Percentiles rank a stretch among this genome's conserved stretches.
These are phyloP conservation scores for Platichthys flesus DNA, from an alignment of 2,113 vertebrate genomes.

Conservation along the genomic window DNA sequence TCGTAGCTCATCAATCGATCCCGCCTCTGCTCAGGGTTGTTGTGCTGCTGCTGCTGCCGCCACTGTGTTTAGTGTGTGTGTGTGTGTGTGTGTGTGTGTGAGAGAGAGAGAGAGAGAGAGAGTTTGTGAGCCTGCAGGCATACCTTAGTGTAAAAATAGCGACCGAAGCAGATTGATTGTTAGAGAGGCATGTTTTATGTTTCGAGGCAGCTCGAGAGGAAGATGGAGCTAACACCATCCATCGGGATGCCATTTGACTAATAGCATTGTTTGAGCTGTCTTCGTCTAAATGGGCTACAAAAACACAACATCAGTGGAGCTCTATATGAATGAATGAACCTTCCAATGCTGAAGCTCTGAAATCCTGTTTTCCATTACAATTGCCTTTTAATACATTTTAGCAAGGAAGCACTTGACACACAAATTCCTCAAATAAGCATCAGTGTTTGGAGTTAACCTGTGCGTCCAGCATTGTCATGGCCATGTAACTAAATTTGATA, in stretches of 20 bases:
- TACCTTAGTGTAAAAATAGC: conserved; percentile 57
- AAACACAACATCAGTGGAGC: neutral
- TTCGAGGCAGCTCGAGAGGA: conserved; percentile 6
- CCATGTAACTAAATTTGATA: too few species aligned
- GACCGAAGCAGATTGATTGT: conserved; percentile 51
- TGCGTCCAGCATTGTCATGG: too few species aligned
- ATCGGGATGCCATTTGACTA: neutral
- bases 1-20: conserved; percentile 68
- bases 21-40: conserved; percentile 29
- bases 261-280: conserved; percentile 12
- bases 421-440: too few species aligned
- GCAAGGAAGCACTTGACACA: neutral
- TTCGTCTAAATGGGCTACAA: neutral
- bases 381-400: neutral
- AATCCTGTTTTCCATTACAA: neutral
- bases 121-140: conserved; percentile 21
- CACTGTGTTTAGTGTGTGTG: neutral
- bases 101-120: neutral
- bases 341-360: neutral
- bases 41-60: conserved; percentile 2
- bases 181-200: conserved; percentile 42
- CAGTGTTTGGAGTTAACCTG: too few species aligned
- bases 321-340: neutral
- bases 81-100: too few species aligned
- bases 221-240: conserved; percentile 4